phyloP scores from a whole-genome alignment of 1,140 invertebrate genomes.

The Drosophila neocordata region DNA sequence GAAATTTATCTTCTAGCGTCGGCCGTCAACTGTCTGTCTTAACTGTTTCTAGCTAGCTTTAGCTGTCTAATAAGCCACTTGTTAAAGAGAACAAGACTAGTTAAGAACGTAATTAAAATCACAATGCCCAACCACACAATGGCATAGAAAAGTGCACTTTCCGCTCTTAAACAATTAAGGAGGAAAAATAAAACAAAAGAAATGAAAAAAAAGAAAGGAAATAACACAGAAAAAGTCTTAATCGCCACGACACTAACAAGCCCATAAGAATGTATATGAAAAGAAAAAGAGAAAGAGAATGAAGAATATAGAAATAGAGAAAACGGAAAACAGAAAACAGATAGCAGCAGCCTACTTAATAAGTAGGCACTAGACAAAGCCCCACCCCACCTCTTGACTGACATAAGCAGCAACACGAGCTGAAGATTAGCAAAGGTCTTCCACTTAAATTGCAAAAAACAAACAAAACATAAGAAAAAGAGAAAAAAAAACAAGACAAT shows the following conservation, averaged over 20 bases:
- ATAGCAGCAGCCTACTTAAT: background rate
- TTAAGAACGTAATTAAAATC: conserved; percentile 73
- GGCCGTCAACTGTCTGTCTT: background rate
- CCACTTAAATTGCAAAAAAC: conserved; percentile 44
- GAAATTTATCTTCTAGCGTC: background rate
- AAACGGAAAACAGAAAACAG: conserved; percentile 23
- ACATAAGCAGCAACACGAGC: conserved; percentile 60
- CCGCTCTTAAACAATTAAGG: conserved; percentile 63
- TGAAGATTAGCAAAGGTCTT: conserved; percentile 39
- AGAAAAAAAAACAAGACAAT: conserved; percentile 45
- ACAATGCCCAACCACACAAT: conserved; percentile 66
- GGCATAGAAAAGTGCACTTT: conserved; percentile 62
- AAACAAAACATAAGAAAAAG: conserved; percentile 43
- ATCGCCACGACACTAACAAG: conserved; percentile 36
- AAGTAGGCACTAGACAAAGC: conserved; percentile 15
- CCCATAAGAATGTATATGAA: background rate
- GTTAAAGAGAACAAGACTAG: conserved; percentile 39
- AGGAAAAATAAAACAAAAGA: conserved; percentile 1
- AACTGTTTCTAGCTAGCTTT: conserved; percentile 39
- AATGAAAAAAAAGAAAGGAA: conserved; percentile 19
- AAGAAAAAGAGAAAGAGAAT: background rate
- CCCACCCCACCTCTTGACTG: conserved; percentile 39
- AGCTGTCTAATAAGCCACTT: conserved; percentile 55
- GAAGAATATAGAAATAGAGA: background rate
- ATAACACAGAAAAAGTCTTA: conserved; percentile 52